These are phyloP conservation scores for Yoshiicerus persimilis DNA, from an alignment of 1,140 invertebrate genomes.

Conservation along the genomic window DNA sequence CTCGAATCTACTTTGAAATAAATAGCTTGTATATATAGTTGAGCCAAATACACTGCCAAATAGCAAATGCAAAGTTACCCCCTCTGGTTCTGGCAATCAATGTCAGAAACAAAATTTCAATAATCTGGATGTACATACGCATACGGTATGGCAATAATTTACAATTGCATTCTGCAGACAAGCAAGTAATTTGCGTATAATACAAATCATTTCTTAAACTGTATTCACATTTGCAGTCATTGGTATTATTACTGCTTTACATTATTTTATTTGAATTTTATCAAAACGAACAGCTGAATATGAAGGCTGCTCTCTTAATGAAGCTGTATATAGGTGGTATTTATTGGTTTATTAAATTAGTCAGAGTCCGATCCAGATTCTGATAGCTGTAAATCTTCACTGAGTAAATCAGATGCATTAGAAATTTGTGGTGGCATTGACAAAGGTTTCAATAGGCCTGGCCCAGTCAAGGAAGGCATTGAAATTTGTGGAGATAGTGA, in stretches of 20 bases:
- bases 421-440: conserved; percentile 40
- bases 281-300: not conserved
- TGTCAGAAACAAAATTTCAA: too few species aligned
- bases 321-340: not conserved
- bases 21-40: too few species aligned
- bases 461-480: conserved; percentile 52
- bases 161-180: too few species aligned
- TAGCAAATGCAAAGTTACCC: too few species aligned
- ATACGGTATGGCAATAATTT: too few species aligned
- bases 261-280: too few species aligned
- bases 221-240: not conserved
- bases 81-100: too few species aligned
- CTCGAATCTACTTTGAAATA: too few species aligned
- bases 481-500: not conserved
- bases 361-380: conserved; percentile 70
- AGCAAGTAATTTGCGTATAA: not conserved
- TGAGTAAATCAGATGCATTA: conserved; percentile 57
- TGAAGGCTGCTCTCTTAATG: not conserved
- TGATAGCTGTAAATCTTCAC: conserved; percentile 74
- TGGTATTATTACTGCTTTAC: too few species aligned
- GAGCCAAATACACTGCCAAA: too few species aligned
- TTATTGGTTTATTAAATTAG: conserved; percentile 33
- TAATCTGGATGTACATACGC: too few species aligned
- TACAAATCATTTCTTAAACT: not conserved
- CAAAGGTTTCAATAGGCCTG: conserved; percentile 53